These are phyloP conservation scores for Suncus etruscus DNA, from an alignment of 2,113 vertebrate species.

Conservation along the genomic window DNA sequence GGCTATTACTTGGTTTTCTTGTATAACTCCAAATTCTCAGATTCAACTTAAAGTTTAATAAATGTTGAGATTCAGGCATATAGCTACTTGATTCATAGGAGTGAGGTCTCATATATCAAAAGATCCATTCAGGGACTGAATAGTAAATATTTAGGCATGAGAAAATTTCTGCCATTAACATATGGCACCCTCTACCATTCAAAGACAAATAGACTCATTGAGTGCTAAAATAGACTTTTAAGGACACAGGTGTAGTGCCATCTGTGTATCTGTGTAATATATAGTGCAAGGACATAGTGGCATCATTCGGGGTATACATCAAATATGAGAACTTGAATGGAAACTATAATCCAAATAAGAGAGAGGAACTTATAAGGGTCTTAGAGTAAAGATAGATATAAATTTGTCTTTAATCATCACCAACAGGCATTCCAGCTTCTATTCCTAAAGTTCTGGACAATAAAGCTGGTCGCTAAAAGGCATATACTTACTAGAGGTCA, in stretches of 20 bases:
- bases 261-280: background rate
- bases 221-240: background rate
- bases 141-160: background rate
- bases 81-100: background rate
- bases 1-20: background rate
- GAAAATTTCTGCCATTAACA: background rate
- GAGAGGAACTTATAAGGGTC: background rate
- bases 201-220: background rate
- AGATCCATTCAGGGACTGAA: background rate
- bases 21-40: no score
- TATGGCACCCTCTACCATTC: background rate
- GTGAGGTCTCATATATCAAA: background rate
- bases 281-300: background rate
- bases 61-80: background rate
- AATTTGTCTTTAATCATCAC: background rate
- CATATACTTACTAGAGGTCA: background rate
- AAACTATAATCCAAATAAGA: background rate
- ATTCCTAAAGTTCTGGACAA: background rate
- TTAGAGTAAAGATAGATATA: background rate
- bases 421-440: background rate
- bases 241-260: background rate
- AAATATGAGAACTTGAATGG: constrained; percentile 1
- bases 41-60: background rate
- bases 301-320: background rate
- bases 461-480: background rate